phyloP scores from a whole-genome alignment of 35 echinoderm and acorn worm species.

The Chiridota heheva region DNA sequence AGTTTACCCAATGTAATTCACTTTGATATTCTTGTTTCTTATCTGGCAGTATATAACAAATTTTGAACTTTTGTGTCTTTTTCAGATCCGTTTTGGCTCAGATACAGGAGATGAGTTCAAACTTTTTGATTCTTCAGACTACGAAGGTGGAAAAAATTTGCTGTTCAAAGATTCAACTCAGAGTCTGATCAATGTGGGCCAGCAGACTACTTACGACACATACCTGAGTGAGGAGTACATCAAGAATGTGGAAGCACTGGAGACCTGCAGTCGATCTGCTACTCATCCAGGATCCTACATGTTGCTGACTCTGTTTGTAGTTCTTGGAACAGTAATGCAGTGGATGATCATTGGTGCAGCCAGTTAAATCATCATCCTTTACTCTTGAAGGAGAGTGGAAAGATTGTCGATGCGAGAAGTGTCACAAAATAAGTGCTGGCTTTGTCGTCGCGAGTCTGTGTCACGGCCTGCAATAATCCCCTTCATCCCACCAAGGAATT shows the following conservation, averaged over 20 bases:
- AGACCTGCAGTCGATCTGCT: not conserved
- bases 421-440: too few relatives aligned
- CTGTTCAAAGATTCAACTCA: conserved; percentile 58
- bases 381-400: too few relatives aligned
- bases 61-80: not conserved
- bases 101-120: conserved; percentile 18
- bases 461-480: too few relatives aligned
- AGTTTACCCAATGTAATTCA: too few relatives aligned
- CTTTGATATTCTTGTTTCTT: too few relatives aligned
- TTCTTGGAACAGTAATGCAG: not conserved
- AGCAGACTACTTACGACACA: conserved; percentile 35
- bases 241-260: conserved; percentile 9
- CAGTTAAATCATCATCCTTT: too few relatives aligned
- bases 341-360: too few relatives aligned
- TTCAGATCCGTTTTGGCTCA: not conserved
- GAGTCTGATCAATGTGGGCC: conserved; percentile 19
- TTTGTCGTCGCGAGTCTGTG: too few relatives aligned
- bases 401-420: too few relatives aligned
- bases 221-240: conserved; percentile 52
- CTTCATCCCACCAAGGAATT: too few relatives aligned
- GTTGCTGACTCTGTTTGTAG: not conserved
- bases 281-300: not conserved
- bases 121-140: conserved; percentile 43
- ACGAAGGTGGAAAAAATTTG: conserved; percentile 38
- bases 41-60: too few relatives aligned